A percentile compares a stretch with the other conserved stretches of the same genome.
Conservation (phyloP, 2,888 invertebrate genomes). For the Eilema depressum region DNA sequence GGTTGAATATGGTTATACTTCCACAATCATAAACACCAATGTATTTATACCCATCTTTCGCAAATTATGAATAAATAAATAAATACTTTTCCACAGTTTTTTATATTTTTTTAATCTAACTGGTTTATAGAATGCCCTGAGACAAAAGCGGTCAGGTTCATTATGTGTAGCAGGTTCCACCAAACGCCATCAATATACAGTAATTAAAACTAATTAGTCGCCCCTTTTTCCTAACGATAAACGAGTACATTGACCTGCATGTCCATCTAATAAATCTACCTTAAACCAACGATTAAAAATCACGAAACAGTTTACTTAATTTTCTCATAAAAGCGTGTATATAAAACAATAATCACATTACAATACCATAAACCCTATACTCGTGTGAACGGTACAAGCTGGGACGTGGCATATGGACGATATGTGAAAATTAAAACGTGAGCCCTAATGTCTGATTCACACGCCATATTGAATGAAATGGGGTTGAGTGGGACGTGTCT, state of each 20-base stretch:
- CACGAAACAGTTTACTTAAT: background rate
- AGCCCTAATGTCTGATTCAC: slow-evolving; percentile 53
- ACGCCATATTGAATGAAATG: slow-evolving; percentile 44
- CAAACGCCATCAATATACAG: too few species aligned
- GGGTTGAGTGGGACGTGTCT: slow-evolving; percentile 37
- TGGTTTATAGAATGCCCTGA: too few species aligned
- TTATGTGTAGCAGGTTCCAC: too few species aligned
- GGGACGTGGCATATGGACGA: slow-evolving; percentile 69
- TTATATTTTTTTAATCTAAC: too few species aligned
- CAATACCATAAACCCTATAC: slow-evolving; percentile 51
- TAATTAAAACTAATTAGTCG: too few species aligned
- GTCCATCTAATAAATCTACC: background rate
- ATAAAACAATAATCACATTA: slow-evolving; percentile 29
- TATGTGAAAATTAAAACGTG: slow-evolving; percentile 75
- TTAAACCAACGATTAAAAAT: background rate
- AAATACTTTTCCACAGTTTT: too few species aligned
- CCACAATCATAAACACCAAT: too few species aligned
- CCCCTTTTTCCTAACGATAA: background rate
- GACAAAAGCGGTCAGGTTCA: too few species aligned
- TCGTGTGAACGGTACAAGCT: slow-evolving; percentile 67
- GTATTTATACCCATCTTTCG: too few species aligned
- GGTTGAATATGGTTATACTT: too few species aligned
- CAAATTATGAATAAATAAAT: too few species aligned
- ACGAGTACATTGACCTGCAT: background rate
- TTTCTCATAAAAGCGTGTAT: slow-evolving; percentile 4